phyloP scores from a whole-genome alignment of 2,113 vertebrate genomes.

The Grammomys surdaster region DNA sequence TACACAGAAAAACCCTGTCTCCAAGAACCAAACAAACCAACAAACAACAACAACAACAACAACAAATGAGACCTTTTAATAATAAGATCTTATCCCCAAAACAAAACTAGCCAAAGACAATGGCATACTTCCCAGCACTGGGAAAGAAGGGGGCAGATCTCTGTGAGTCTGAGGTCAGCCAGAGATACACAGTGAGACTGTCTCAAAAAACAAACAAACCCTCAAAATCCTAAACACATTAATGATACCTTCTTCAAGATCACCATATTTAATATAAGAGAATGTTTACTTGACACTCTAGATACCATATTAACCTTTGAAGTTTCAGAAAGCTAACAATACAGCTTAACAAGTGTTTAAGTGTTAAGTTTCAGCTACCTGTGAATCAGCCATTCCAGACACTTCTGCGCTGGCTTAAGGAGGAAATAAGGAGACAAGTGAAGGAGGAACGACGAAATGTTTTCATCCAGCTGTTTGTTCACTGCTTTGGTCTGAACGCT shows the following conservation, averaged over 20 bases:
- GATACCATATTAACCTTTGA: background rate
- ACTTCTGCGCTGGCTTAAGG: slow-evolving; percentile 97
- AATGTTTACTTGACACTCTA: background rate
- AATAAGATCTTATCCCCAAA: background rate
- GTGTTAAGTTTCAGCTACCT: slow-evolving; percentile 88
- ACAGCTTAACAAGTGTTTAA: background rate
- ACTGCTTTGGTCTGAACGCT: slow-evolving; percentile 95
- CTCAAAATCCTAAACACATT: background rate
- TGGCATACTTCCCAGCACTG: background rate
- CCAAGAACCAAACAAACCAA: background rate
- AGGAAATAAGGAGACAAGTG: slow-evolving; percentile 97
- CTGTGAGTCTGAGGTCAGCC: background rate
- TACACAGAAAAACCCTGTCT: background rate
- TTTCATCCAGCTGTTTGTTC: slow-evolving; percentile 92
- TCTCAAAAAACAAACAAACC: background rate
- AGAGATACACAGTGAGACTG: background rate
- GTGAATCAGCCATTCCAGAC: slow-evolving; percentile 97
- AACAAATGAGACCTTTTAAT: no score
- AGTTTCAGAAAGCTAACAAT: background rate
- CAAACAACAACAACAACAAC: no score
- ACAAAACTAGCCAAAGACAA: background rate
- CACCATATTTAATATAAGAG: background rate
- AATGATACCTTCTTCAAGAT: background rate
- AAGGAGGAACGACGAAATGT: slow-evolving; percentile 92
- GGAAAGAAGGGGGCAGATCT: background rate